A percentile compares a stretch with the other conserved stretches of the same genome.
These are phyloP conservation scores for Drosophila nigricruria DNA, from an alignment of 2,888 invertebrate species.

Conservation along the genomic window DNA sequence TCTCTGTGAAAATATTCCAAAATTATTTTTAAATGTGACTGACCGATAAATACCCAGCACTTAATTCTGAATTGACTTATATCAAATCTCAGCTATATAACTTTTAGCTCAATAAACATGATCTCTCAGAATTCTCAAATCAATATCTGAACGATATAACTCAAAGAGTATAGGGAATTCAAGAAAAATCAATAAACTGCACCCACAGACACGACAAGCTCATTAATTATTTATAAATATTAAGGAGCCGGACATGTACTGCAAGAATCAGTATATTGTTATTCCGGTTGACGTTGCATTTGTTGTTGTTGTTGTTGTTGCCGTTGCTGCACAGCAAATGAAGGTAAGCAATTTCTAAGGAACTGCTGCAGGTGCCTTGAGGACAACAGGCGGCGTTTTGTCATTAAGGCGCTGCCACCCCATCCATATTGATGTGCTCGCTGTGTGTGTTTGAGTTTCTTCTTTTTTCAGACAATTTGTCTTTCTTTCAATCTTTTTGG, in stretches of 20 bases:
- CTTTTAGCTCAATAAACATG: not conserved
- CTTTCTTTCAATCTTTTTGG: slow-evolving; percentile 67
- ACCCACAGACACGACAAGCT: slow-evolving; percentile 25
- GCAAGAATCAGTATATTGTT: slow-evolving; percentile 48
- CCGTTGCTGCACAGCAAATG: slow-evolving; percentile 25
- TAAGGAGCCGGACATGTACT: slow-evolving; percentile 21
- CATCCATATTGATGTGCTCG: slow-evolving; percentile 22
- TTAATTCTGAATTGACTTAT: not conserved
- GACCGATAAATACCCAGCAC: not conserved
- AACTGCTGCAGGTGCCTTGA: slow-evolving; percentile 66
- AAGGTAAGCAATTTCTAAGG: slow-evolving; percentile 47
- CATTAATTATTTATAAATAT: slow-evolving; percentile 69
- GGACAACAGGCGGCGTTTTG: slow-evolving; percentile 29
- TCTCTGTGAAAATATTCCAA: not conserved
- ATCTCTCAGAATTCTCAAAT: not conserved
- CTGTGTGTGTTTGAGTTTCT: slow-evolving; percentile 7
- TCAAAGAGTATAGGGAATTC: not conserved
- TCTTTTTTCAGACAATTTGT: slow-evolving; percentile 56
- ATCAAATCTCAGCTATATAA: not conserved
- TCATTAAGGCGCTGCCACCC: slow-evolving; percentile 41
- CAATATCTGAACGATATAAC: not conserved
- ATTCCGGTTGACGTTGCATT: slow-evolving; percentile 11
- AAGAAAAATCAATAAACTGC: slow-evolving; percentile 56
- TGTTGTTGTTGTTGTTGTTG: not conserved
- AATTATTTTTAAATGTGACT: not conserved